phyloP scores from a whole-genome alignment of 2,113 vertebrate genomes.

The Stigmatopora argus region DNA sequence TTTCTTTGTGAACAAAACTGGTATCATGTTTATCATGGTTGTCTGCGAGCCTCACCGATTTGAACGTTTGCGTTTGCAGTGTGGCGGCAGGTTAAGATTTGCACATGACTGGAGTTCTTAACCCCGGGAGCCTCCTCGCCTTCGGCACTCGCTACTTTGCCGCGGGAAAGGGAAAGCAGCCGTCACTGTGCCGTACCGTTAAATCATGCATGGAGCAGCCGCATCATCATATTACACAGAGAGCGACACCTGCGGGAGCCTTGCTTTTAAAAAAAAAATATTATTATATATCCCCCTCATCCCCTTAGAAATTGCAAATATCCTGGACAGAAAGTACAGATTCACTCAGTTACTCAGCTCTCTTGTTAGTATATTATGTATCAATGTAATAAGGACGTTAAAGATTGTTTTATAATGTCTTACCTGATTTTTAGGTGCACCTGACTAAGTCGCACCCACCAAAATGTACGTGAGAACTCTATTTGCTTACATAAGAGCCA shows the following conservation, averaged over 20 bases:
- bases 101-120: slow-evolving; percentile 38
- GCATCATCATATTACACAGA: slow-evolving; percentile 54
- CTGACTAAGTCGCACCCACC: too few relatives aligned
- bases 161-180: slow-evolving; percentile 46
- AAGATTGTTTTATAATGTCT: too few relatives aligned
- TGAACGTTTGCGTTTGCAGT: background rate
- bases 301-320: slow-evolving; percentile 28
- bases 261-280: slow-evolving; percentile 17
- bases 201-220: slow-evolving; percentile 38
- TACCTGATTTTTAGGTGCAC: too few relatives aligned
- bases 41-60: background rate
- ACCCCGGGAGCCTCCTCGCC: slow-evolving; percentile 51
- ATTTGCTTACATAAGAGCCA: too few relatives aligned
- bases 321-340: background rate
- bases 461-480: too few relatives aligned
- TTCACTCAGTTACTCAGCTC: background rate
- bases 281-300: background rate
- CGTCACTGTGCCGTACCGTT: slow-evolving; percentile 43
- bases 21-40: background rate
- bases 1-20: background rate
- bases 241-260: slow-evolving; percentile 26
- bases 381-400: background rate
- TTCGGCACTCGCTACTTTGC: slow-evolving; percentile 57
- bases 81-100: slow-evolving; percentile 30
- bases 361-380: background rate